Evolutionary conservation across 1,140 invertebrate species (phyloP).

Genomic region (Orussus abietinus): DNA sequence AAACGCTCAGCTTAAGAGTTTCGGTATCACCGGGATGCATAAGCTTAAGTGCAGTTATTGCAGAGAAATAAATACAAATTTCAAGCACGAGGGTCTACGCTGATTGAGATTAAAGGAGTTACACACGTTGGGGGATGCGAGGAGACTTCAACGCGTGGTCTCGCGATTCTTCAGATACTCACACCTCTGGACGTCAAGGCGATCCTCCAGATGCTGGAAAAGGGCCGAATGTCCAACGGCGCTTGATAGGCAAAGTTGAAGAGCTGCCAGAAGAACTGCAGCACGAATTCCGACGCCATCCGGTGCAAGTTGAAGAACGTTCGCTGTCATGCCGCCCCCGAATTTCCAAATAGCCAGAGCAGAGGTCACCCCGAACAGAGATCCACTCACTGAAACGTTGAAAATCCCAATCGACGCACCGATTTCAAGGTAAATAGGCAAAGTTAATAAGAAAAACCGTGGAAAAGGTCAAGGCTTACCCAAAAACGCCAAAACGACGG

Average conservation of each 20-base stretch:
- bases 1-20: no score
- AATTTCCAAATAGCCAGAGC: conserved; percentile 61
- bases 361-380: conserved; percentile 62
- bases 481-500: conserved; percentile 62
- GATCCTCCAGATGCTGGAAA: conserved; percentile 70
- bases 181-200: conserved; percentile 59
- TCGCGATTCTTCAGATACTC: conserved; percentile 20
- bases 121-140: no score
- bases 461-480: conserved; percentile 53
- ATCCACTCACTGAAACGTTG: conserved; percentile 54
- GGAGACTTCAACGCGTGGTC: no score
- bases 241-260: conserved; percentile 73
- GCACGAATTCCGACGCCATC: conserved; percentile 58
- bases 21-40: no score
- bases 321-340: conserved; percentile 52
- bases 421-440: no score
- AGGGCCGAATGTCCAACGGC: conserved; percentile 70
- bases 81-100: no score
- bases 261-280: conserved; percentile 64
- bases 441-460: no score
- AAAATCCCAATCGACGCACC: conserved; percentile 5
- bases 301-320: conserved; percentile 61
- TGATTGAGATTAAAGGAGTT: no score
- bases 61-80: no score
- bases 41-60: no score